These are phyloP conservation scores for Selenia dentaria DNA, from an alignment of 2,888 invertebrate species.

Conservation along the genomic window DNA sequence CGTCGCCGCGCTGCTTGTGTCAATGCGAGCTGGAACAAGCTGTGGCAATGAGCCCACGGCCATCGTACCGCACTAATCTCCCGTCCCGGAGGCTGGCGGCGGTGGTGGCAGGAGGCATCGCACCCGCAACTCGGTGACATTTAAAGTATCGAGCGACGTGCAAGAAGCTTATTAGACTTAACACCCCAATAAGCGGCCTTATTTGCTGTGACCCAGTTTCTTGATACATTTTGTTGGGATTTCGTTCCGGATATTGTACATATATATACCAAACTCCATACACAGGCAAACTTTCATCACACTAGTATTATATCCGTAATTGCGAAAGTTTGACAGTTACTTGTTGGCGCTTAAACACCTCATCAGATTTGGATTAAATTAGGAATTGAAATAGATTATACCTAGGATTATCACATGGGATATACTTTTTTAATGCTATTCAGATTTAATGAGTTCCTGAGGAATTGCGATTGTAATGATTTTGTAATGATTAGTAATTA, in stretches of 20 bases:
- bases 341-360: too few relatives aligned
- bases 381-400: too few relatives aligned
- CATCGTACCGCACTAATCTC: constrained; percentile 32
- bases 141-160: constrained; percentile 62
- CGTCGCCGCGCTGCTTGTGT: not conserved
- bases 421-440: too few relatives aligned
- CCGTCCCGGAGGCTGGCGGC: constrained; percentile 7
- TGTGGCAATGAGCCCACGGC: constrained; percentile 15
- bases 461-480: too few relatives aligned
- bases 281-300: too few relatives aligned
- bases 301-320: too few relatives aligned
- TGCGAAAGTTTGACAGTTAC: too few relatives aligned
- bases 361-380: too few relatives aligned
- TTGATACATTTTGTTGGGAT: not conserved
- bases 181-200: constrained; percentile 36
- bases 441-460: too few relatives aligned
- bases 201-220: constrained; percentile 17
- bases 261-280: too few relatives aligned
- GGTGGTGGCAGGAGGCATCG: constrained; percentile 30
- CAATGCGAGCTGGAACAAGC: constrained; percentile 14
- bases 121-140: constrained; percentile 67
- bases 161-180: constrained; percentile 40
- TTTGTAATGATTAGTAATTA: too few relatives aligned
- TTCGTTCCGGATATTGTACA: not conserved
- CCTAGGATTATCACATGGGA: too few relatives aligned